A percentile compares a stretch with the other conserved stretches of the same genome.
phyloP scores from a whole-genome alignment of 1,140 invertebrate species.

The Hyposmocoma kahamanoa region DNA sequence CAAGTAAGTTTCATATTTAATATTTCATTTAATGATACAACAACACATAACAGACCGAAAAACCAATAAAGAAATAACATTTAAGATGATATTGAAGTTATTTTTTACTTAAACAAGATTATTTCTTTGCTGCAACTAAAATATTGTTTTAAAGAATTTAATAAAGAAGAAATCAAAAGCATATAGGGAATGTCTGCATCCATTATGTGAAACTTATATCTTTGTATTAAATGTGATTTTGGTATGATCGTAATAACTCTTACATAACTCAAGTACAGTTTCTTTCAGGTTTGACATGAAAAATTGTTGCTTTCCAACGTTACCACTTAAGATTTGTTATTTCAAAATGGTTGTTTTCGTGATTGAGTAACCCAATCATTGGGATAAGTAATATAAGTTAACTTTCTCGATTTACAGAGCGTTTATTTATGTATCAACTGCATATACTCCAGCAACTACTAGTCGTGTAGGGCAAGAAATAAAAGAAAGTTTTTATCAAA shows the following conservation, averaged over 20 bases:
- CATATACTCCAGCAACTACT: slow-evolving; percentile 13
- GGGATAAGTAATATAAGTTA: too few relatives aligned
- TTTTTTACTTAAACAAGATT: neutral
- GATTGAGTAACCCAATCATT: too few relatives aligned
- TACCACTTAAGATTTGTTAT: too few relatives aligned
- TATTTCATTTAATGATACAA: neutral
- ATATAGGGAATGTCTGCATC: too few relatives aligned
- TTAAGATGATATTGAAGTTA: neutral
- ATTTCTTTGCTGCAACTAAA: neutral
- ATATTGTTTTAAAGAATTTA: neutral
- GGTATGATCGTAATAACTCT: too few relatives aligned
- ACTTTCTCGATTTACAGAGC: slow-evolving; percentile 7
- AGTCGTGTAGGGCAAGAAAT: slow-evolving; percentile 6
- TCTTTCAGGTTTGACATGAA: too few relatives aligned
- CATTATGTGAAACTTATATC: too few relatives aligned
- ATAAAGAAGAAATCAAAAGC: neutral
- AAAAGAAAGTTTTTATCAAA: slow-evolving; percentile 12
- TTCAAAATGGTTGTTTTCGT: too few relatives aligned
- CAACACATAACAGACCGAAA: neutral
- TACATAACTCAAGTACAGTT: too few relatives aligned
- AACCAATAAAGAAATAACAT: neutral
- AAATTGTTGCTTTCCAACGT: too few relatives aligned
- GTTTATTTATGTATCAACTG: slow-evolving; percentile 18
- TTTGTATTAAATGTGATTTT: too few relatives aligned
- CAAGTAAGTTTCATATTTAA: slow-evolving; percentile 5